These are phyloP conservation scores for Ophonus ardosiacus DNA, from an alignment of 2,888 invertebrate species.

Conservation along the genomic window DNA sequence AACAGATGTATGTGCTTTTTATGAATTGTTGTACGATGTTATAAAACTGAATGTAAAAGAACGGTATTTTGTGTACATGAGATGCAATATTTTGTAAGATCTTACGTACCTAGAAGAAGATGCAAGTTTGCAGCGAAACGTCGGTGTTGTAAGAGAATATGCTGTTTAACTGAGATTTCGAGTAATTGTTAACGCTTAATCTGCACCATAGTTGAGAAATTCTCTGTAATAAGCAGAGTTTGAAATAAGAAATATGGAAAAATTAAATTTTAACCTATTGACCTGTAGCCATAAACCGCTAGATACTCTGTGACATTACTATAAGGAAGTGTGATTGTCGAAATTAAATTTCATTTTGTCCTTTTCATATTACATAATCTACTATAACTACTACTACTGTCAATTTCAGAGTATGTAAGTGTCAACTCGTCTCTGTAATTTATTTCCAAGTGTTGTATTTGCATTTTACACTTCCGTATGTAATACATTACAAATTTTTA, in stretches of 20 bases:
- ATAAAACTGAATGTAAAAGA: too few species aligned
- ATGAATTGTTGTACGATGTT: too few species aligned
- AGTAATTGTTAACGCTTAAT: too few species aligned
- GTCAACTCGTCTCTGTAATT: conserved; percentile 1
- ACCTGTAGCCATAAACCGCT: not conserved
- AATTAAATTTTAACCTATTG: not conserved
- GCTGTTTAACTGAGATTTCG: too few species aligned
- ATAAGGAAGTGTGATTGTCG: not conserved
- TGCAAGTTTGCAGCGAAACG: too few species aligned
- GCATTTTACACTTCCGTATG: conserved; percentile 16
- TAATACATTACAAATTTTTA: not conserved
- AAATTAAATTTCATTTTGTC: not conserved
- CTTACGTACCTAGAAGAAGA: too few species aligned
- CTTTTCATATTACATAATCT: conserved; percentile 1
- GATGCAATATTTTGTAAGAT: too few species aligned
- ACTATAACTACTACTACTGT: not conserved
- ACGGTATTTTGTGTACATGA: too few species aligned
- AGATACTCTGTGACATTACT: not conserved
- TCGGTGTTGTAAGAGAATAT: too few species aligned
- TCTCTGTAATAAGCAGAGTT: too few species aligned
- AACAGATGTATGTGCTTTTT: too few species aligned
- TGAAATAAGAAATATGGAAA: not conserved
- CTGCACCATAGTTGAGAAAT: too few species aligned
- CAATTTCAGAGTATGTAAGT: conserved; percentile 10
- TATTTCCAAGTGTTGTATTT: conserved; percentile 15